A percentile compares a stretch with the other conserved stretches of the same genome.
Conservation (phyloP, 2,797 vertebrate genomes). For the Tiaroga cobitis region DNA sequence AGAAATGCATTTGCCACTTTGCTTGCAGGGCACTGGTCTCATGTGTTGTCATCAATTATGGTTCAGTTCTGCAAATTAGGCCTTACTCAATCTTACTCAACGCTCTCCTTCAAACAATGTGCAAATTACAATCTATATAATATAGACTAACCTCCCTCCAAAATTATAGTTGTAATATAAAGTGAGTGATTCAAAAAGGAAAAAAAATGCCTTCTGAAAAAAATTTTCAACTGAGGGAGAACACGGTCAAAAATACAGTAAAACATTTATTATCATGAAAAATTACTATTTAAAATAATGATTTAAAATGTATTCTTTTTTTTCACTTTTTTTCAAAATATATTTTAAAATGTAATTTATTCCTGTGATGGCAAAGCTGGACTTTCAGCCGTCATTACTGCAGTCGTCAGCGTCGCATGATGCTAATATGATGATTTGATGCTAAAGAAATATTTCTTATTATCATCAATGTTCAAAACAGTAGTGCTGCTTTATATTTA, state of each 20-base stretch:
- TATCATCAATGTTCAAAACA: neutral
- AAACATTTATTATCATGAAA: neutral
- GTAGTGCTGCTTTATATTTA: neutral
- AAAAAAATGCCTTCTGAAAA: no score
- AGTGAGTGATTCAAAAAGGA: neutral
- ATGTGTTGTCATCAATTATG: slow-evolving; percentile 6
- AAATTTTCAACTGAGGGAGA: neutral
- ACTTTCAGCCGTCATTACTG: neutral
- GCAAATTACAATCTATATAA: neutral
- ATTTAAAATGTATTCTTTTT: no score
- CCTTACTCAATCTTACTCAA: slow-evolving; percentile 2
- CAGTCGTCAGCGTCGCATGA: neutral
- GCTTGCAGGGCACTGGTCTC: neutral
- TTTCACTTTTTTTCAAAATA: no score
- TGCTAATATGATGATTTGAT: neutral
- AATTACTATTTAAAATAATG: neutral
- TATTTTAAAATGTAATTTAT: neutral
- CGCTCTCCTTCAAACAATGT: neutral
- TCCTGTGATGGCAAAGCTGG: neutral
- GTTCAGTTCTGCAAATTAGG: slow-evolving; percentile 4
- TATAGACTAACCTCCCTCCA: neutral
- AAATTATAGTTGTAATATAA: neutral
- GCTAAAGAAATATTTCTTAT: neutral
- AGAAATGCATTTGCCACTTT: slow-evolving; percentile 22
- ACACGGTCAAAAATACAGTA: neutral